phyloP scores from a whole-genome alignment of 2,888 invertebrate genomes.

The Meghimatium bilineatum region DNA sequence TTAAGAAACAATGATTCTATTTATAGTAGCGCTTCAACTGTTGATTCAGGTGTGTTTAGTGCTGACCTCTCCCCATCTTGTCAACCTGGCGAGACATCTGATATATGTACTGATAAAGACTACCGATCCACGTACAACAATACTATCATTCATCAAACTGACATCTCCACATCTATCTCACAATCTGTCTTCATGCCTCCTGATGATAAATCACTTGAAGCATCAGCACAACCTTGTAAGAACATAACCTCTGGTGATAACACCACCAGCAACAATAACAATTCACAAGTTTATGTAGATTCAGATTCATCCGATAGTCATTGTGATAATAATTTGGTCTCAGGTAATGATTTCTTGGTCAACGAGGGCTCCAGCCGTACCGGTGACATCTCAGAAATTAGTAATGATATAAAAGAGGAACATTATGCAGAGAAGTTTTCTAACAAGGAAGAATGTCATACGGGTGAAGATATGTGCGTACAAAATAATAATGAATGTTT shows the following conservation, averaged over 20 bases:
- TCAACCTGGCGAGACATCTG: not conserved
- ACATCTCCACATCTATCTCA: not conserved
- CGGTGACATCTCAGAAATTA: not conserved
- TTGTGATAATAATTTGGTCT: not conserved
- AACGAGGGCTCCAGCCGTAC: not conserved
- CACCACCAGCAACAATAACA: not conserved
- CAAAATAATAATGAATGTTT: not conserved
- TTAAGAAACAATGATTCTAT: constrained; percentile 37
- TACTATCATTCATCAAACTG: not conserved
- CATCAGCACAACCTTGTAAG: not conserved
- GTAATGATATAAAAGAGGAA: not conserved
- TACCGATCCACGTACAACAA: not conserved
- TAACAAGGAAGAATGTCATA: not conserved
- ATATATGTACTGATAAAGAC: not conserved
- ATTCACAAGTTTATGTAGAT: not conserved
- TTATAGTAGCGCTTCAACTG: constrained; percentile 48
- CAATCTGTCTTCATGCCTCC: not conserved
- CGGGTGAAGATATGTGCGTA: not conserved
- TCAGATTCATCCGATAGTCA: not conserved
- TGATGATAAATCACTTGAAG: not conserved
- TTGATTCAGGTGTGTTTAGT: constrained; percentile 69
- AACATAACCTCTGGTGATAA: not conserved
- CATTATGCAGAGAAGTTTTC: not conserved
- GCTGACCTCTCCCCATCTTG: constrained; percentile 64
- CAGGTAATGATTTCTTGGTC: too few species aligned